A percentile compares a stretch with the other conserved stretches of the same genome.
Conservation (phyloP, 92 coral and sea anemone species). For the Metridium senile region DNA sequence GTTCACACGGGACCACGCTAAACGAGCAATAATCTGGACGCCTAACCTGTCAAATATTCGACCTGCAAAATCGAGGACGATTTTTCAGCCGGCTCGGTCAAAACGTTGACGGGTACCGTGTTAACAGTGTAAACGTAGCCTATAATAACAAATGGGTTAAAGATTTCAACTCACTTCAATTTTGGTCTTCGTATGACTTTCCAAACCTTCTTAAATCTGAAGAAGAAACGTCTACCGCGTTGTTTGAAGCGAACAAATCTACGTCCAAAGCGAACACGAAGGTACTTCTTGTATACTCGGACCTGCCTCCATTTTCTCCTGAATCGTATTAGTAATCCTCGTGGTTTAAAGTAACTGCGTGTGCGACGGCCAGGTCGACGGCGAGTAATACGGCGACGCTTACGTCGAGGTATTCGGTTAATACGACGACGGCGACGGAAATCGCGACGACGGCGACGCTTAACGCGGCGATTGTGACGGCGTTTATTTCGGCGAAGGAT, state of each 20-base stretch:
- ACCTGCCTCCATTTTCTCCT: not conserved
- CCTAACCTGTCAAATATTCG: too few relatives aligned
- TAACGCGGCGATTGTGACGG: not conserved
- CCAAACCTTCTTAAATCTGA: slow-evolving; percentile 5
- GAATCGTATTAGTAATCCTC: slow-evolving; percentile 11
- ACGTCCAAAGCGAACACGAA: not conserved
- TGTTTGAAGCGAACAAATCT: not conserved
- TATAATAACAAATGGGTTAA: too few relatives aligned
- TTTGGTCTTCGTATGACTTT: not conserved
- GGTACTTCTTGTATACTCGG: not conserved
- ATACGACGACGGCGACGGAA: slow-evolving; percentile 1
- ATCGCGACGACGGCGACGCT: slow-evolving; percentile 10
- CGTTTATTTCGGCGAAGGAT: not conserved
- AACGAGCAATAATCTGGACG: too few relatives aligned
- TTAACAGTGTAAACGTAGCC: too few relatives aligned
- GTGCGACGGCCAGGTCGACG: slow-evolving; percentile 9
- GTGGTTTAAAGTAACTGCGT: not conserved
- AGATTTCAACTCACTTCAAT: not conserved
- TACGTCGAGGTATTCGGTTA: not conserved
- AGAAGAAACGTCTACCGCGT: not conserved
- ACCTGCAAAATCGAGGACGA: too few relatives aligned
- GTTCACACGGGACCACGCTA: too few relatives aligned
- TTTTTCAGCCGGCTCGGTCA: too few relatives aligned
- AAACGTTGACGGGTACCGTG: too few relatives aligned
- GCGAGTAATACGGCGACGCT: not conserved